These are phyloP conservation scores for Manis crassicaudata DNA, from an alignment of 2,797 vertebrate species.

Conservation along the genomic window DNA sequence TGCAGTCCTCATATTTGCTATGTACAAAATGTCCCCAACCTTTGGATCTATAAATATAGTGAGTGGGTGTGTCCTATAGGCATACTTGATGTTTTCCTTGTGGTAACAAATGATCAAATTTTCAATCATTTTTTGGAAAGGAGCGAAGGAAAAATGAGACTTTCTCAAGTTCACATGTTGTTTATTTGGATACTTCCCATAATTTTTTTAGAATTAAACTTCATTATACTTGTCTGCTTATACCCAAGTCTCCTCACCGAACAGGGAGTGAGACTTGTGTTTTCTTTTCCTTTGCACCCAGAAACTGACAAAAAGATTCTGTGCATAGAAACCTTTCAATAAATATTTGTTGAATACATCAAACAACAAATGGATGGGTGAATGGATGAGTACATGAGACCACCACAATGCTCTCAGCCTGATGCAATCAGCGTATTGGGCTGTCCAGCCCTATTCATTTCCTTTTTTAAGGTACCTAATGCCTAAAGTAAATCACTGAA, in stretches of 20 bases:
- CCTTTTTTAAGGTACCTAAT: neutral
- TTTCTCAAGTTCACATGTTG: neutral
- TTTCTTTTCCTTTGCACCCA: neutral
- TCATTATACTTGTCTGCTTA: neutral
- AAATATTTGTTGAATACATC: neutral
- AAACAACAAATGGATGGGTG: neutral
- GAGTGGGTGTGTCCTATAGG: neutral
- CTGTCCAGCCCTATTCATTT: neutral
- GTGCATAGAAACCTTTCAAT: neutral
- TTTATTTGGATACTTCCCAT: neutral
- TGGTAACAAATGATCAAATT: neutral
- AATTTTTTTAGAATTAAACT: neutral
- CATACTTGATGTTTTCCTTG: neutral
- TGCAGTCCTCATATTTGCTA: neutral
- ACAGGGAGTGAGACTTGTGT: neutral
- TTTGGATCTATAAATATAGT: neutral
- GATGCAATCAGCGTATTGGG: accelerated
- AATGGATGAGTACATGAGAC: accelerated
- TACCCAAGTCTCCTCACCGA: neutral
- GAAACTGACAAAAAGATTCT: neutral
- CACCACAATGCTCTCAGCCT: neutral
- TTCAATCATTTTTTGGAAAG: neutral
- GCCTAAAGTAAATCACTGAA: neutral
- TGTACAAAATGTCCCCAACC: neutral
- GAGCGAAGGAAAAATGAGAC: neutral